phyloP scores from a whole-genome alignment of 2,113 vertebrate species.

The Pedionomus torquatus region DNA sequence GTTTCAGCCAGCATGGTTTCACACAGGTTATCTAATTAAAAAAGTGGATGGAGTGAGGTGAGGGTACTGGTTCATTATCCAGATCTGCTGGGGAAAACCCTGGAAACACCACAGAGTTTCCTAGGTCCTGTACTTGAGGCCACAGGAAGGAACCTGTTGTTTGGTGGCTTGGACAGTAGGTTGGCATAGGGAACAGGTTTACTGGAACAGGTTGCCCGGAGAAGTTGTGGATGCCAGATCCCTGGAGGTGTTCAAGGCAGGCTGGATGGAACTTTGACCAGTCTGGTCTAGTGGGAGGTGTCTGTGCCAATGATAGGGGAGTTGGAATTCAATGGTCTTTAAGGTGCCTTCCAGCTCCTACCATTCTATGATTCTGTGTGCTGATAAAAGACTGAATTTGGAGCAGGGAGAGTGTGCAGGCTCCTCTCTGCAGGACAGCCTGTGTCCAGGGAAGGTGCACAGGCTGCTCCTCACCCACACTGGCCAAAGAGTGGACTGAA shows the following conservation, averaged over 20 bases:
- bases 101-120: background rate
- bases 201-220: too few relatives aligned
- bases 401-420: background rate
- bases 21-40: background rate
- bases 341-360: too few relatives aligned
- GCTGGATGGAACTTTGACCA: too few relatives aligned
- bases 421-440: background rate
- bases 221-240: too few relatives aligned
- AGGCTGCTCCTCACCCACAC: background rate
- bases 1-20: fast-evolving
- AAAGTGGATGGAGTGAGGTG: background rate
- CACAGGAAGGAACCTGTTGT: background rate
- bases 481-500: background rate
- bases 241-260: too few relatives aligned
- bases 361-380: background rate
- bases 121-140: background rate
- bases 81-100: background rate
- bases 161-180: background rate
- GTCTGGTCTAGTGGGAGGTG: too few relatives aligned
- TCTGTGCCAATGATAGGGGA: too few relatives aligned
- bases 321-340: too few relatives aligned
- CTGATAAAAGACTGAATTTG: background rate
- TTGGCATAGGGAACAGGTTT: background rate
- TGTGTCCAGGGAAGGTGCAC: background rate
- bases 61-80: too few relatives aligned